Evolutionary conservation across 2,113 vertebrate genomes (phyloP).

Genomic region (Platichthys stellatus): DNA sequence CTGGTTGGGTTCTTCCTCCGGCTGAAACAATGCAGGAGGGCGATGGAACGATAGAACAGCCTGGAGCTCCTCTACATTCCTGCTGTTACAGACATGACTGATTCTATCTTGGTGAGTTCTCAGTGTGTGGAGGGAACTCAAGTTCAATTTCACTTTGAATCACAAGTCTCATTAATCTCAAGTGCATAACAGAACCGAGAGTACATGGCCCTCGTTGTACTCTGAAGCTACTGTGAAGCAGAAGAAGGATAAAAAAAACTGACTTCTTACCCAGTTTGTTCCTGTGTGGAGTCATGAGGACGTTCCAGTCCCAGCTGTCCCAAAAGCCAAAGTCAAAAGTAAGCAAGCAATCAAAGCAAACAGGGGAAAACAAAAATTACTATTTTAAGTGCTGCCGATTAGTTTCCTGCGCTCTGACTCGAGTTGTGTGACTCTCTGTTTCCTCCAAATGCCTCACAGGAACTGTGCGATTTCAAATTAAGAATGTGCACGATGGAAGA

Average conservation of each 20-base stretch:
- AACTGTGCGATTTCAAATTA: conserved; percentile 13
- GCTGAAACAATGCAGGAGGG: background rate
- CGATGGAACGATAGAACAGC: too few species aligned
- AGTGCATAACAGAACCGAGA: background rate
- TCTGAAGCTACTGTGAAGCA: too few species aligned
- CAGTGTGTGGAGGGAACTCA: background rate
- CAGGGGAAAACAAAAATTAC: background rate
- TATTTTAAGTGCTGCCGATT: background rate
- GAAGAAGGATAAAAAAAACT: background rate
- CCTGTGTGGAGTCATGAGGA: conserved; percentile 30
- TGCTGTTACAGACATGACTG: background rate
- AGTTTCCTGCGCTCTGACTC: background rate
- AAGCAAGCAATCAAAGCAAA: background rate
- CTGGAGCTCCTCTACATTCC: background rate
- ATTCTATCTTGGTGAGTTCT: background rate
- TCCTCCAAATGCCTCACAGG: conserved; percentile 40
- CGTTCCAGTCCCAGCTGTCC: background rate
- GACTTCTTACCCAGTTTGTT: conserved; percentile 49
- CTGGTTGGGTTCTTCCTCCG: conserved; percentile 1
- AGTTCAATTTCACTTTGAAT: background rate
- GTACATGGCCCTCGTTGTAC: background rate
- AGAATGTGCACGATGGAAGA: conserved; percentile 52
- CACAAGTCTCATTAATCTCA: background rate
- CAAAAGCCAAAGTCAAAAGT: conserved; percentile 22
- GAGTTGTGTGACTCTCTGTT: conserved; percentile 29